A percentile compares a stretch with the other conserved stretches of the same genome.
Evolutionary conservation across 1,140 invertebrate species (phyloP).

Genomic region (Euura lappo): DNA sequence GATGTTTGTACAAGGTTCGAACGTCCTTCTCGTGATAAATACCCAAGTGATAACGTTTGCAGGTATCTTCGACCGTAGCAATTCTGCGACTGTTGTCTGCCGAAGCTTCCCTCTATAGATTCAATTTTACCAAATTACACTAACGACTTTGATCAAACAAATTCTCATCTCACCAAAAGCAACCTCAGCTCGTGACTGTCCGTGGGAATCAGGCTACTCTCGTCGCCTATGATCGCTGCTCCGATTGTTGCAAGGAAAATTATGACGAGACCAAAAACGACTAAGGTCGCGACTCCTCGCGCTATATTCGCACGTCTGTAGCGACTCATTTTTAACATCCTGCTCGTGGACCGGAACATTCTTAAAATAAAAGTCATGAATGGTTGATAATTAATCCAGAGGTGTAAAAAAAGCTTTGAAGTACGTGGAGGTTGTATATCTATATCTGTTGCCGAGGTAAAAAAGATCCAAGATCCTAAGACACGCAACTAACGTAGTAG

Average conservation of each 20-base stretch:
- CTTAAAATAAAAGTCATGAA: neutral
- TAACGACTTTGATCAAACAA: too few species aligned
- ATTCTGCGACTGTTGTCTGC: conserved; percentile 44
- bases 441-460: too few species aligned
- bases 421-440: too few species aligned
- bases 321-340: neutral
- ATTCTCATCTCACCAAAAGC: neutral
- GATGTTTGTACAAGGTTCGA: conserved; percentile 51
- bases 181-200: neutral
- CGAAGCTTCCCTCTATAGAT: conserved; percentile 43
- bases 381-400: neutral
- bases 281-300: neutral
- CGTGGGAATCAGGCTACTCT: neutral
- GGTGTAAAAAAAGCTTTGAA: neutral
- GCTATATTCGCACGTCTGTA: neutral
- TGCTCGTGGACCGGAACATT: neutral
- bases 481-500: too few species aligned
- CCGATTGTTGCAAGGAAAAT: neutral
- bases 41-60: conserved; percentile 58
- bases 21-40: conserved; percentile 39
- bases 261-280: neutral
- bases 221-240: neutral
- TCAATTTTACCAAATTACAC: neutral
- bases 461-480: too few species aligned
- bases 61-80: conserved; percentile 44